Conservation (phyloP, 2,113 vertebrate genomes). For the Calidris pygmaea region DNA sequence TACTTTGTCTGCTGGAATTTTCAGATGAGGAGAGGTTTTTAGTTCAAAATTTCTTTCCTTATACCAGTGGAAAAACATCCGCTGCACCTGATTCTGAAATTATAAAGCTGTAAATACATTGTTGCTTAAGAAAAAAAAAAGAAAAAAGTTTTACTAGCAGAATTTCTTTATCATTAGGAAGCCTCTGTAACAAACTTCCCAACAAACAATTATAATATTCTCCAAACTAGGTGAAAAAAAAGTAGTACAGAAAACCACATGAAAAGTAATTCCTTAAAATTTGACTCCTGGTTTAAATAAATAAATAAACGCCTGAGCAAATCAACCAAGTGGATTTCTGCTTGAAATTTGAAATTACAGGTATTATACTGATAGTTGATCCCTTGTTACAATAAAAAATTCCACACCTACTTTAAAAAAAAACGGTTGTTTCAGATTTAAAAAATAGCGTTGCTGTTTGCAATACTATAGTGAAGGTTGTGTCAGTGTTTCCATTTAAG, state of each 20-base stretch:
- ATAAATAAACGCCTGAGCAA: not conserved
- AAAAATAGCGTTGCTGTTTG: constrained; percentile 80
- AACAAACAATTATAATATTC: constrained; percentile 10
- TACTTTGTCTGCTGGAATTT: constrained; percentile 67
- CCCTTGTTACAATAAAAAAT: constrained; percentile 45
- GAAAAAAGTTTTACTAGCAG: constrained; percentile 39
- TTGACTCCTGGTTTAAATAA: not conserved
- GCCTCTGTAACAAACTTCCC: constrained; percentile 53
- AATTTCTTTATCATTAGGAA: constrained; percentile 58
- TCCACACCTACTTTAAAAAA: constrained; percentile 51
- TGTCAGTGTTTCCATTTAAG: constrained; percentile 83
- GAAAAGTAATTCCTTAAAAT: constrained; percentile 8
- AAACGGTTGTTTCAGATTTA: constrained; percentile 52
- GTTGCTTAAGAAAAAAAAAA: not conserved
- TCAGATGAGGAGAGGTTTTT: constrained; percentile 63
- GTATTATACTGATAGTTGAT: constrained; percentile 31
- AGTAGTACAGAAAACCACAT: not conserved
- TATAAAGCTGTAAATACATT: not conserved
- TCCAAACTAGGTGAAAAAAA: constrained; percentile 14
- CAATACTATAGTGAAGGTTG: constrained; percentile 87
- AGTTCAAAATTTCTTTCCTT: constrained; percentile 58
- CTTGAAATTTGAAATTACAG: constrained; percentile 57
- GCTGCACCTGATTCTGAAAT: not conserved
- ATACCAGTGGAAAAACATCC: not conserved
- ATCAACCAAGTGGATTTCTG: constrained; percentile 39